Evolutionary conservation across 2,797 vertebrate species (phyloP), one percentile per base, ranked within the genome.

Genomic region (Falco biarmicus): DNA sequence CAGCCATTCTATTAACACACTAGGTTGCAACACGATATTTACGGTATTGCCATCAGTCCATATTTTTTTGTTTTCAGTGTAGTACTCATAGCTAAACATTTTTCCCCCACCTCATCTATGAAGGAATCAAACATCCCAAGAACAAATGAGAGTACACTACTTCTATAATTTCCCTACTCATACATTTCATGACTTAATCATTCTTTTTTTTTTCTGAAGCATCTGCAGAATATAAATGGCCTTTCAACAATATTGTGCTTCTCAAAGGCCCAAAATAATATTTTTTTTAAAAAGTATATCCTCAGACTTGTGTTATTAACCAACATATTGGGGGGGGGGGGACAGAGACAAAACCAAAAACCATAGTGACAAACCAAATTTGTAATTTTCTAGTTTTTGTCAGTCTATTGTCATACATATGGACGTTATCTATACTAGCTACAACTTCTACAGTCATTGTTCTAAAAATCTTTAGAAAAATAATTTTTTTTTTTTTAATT

Each of bases 301-400:
- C 31, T 79, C 51, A 76, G 31, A 43, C 11, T 73, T 53, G 2
- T 29, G 19, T 61, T 79, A 74, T 19, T 69, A 82, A 41, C 4
- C 10, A 56, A 31, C 15, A 59, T 69, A 75, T 0, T 39, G 0
- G 3, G n/a, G n/a, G n/a, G n/a, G 13, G 1, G 37, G 37, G 37
- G 1, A 5, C 45, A 45, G 25, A 53, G 14, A 70, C 15, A 11
- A 11, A 26, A 47, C 15, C 3, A 22, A 53, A 53, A 47, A 22
- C 4, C 11, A 50, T 10, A 59, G 4, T 15, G 7, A 5, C 9
- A 87, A 87, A 65, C 0, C 5, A 63, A 63, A 74, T 61, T 8
- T 82, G 7, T 6, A 47, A 1, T 31, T 63, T 79, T 63, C 34
- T 19, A 10, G 5, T 39, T 65, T 54, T 31, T 5, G 1, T 59